These are phyloP conservation scores for Seriola dumerili DNA, from an alignment of 2,113 vertebrate genomes.

Conservation along the genomic window DNA sequence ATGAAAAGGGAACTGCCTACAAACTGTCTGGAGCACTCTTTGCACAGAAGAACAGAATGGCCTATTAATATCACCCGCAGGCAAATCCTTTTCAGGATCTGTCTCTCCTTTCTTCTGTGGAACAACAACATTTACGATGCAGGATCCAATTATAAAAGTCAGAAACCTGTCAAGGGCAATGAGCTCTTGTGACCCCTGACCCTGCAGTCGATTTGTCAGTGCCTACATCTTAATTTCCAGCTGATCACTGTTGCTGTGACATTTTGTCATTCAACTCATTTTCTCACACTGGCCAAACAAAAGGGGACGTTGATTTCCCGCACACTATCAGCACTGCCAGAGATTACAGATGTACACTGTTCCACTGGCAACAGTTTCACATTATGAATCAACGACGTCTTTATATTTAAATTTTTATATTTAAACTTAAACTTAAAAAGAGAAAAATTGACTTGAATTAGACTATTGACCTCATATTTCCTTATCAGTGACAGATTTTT, in stretches of 20 bases:
- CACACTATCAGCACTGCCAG: not conserved
- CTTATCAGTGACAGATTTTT: no score
- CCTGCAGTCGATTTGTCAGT: slow-evolving; percentile 32
- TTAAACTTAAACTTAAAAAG: not conserved
- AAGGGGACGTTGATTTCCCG: not conserved
- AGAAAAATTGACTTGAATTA: not conserved
- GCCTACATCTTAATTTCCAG: slow-evolving; percentile 28
- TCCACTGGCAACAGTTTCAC: not conserved
- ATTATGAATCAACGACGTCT: not conserved
- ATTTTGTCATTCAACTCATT: not conserved
- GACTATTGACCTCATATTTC: not conserved
- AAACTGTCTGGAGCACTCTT: slow-evolving; percentile 2
- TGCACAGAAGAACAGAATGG: slow-evolving; percentile 27
- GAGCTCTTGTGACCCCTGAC: slow-evolving; percentile 59
- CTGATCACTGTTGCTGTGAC: slow-evolving; percentile 14
- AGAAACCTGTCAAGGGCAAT: slow-evolving; percentile 61
- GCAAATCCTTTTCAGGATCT: slow-evolving; percentile 42
- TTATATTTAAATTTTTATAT: not conserved
- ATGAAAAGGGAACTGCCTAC: slow-evolving; percentile 4
- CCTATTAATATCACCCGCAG: slow-evolving; percentile 42
- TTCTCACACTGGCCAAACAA: not conserved
- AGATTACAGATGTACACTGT: not conserved
- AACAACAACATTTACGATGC: slow-evolving; percentile 59
- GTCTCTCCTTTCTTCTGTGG: slow-evolving; percentile 31
- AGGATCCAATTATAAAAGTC: slow-evolving; percentile 57